A percentile compares a stretch with the other conserved stretches of the same genome.
Evolutionary conservation across 2,797 vertebrate genomes (phyloP).

Genomic region (Cossypha niveicapilla): DNA sequence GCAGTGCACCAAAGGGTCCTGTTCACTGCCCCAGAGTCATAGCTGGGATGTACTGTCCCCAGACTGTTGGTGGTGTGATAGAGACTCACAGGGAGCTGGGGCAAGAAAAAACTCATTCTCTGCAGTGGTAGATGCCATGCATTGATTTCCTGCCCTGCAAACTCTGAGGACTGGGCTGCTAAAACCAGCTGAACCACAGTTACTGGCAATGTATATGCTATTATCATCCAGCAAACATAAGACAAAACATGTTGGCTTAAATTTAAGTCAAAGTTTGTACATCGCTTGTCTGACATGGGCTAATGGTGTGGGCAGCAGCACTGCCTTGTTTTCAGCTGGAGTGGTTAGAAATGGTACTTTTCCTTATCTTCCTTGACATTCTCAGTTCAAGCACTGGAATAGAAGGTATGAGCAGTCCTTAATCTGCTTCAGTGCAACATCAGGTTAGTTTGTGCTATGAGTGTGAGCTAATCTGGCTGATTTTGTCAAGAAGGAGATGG

Average conservation of each 20-base stretch:
- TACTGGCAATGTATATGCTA: not conserved
- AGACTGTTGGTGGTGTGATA: not conserved
- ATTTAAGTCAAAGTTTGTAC: not conserved
- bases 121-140: not conserved
- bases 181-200: not conserved
- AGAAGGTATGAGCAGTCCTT: not conserved
- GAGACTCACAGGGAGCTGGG: not conserved
- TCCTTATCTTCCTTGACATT: not conserved
- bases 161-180: not conserved
- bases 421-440: not conserved
- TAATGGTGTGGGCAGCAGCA: not conserved
- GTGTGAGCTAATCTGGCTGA: not conserved
- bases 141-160: not conserved
- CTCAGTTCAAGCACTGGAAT: not conserved
- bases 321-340: not conserved
- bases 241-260: not conserved
- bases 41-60: not conserved
- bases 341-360: not conserved
- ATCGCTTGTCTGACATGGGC: not conserved
- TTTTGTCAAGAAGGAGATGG: not conserved
- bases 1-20: not conserved
- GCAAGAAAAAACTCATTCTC: not conserved
- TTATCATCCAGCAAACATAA: not conserved
- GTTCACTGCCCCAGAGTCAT: not conserved
- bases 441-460: not conserved